phyloP scores from a whole-genome alignment of 2,797 vertebrate species.

The Zonotrichia albicollis region DNA sequence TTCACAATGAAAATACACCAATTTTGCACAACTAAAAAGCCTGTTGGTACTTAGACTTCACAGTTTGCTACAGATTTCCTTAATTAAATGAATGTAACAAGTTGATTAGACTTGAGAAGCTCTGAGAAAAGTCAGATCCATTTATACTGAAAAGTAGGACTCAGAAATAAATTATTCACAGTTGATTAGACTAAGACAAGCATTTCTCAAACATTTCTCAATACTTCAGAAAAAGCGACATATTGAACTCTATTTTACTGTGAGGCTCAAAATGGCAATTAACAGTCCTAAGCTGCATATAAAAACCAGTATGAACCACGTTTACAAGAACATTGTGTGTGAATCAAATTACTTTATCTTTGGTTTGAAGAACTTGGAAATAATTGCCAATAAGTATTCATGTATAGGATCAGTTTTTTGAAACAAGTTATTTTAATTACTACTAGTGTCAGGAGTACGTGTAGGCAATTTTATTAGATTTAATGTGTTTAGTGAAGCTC shows the following conservation, averaged over 20 bases:
- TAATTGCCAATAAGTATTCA: conserved; percentile 86
- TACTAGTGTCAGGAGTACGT: conserved; percentile 75
- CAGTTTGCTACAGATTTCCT: conserved; percentile 56
- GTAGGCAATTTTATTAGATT: conserved; percentile 79
- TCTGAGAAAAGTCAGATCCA: conserved; percentile 73
- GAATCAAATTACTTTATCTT: conserved; percentile 83
- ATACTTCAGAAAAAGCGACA: conserved; percentile 76
- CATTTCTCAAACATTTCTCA: conserved; percentile 76
- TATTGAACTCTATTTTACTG: conserved; percentile 80
- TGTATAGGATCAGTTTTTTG: conserved; percentile 77
- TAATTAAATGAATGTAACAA: conserved; percentile 74
- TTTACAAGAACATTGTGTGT: conserved; percentile 81
- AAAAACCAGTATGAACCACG: conserved; percentile 75
- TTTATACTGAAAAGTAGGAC: conserved; percentile 74
- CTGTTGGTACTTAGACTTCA: conserved; percentile 20
- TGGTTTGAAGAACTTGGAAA: conserved; percentile 81
- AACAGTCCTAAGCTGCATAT: conserved; percentile 77
- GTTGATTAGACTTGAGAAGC: conserved; percentile 73
- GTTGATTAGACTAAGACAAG: conserved; percentile 81
- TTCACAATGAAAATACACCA: not conserved
- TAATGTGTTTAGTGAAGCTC: conserved; percentile 75
- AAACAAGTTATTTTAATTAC: conserved; percentile 84
- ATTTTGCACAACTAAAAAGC: not conserved
- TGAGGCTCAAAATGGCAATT: conserved; percentile 81
- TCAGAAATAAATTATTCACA: conserved; percentile 81